Percentiles rank a stretch among this genome's conserved stretches.
These are phyloP conservation scores for Cryptocephalus primarius DNA, from an alignment of 2,888 invertebrate genomes.

Conservation along the genomic window DNA sequence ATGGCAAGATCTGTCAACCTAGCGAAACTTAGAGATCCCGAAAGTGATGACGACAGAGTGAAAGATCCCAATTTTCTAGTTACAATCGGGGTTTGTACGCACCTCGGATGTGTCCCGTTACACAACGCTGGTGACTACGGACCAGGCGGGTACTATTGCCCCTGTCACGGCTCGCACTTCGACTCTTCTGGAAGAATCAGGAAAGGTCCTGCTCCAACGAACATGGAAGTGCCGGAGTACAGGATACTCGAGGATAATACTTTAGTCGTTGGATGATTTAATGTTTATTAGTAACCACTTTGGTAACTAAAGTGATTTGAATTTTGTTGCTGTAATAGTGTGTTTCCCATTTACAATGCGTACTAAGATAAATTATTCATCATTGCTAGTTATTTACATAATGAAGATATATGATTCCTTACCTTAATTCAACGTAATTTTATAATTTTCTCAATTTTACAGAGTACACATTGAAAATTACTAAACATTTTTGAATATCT, in stretches of 20 bases:
- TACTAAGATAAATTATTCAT: no score
- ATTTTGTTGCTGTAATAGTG: no score
- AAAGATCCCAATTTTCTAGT: slow-evolving; percentile 65
- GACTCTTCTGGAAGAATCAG: slow-evolving; percentile 64
- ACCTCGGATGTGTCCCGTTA: slow-evolving; percentile 76
- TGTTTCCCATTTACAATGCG: no score
- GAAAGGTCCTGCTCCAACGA: slow-evolving; percentile 65
- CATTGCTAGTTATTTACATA: no score
- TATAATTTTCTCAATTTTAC: no score
- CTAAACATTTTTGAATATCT: no score
- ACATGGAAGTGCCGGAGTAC: slow-evolving; percentile 59
- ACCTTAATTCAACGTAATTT: no score
- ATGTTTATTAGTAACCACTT: no score
- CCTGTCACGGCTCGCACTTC: slow-evolving; percentile 77
- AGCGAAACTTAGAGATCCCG: slow-evolving; percentile 55
- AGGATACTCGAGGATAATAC: slow-evolving; percentile 41
- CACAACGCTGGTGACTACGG: slow-evolving; percentile 52
- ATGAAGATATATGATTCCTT: no score
- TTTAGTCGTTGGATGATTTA: slow-evolving; percentile 43
- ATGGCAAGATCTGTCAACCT: slow-evolving; percentile 49
- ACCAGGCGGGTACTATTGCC: slow-evolving; percentile 66
- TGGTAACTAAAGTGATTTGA: no score
- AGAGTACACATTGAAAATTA: no score
- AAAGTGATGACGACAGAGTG: slow-evolving; percentile 13
- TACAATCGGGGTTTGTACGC: slow-evolving; percentile 71